Evolutionary conservation across 2,888 invertebrate genomes (phyloP).

Genomic region (Andrena praecox): DNA sequence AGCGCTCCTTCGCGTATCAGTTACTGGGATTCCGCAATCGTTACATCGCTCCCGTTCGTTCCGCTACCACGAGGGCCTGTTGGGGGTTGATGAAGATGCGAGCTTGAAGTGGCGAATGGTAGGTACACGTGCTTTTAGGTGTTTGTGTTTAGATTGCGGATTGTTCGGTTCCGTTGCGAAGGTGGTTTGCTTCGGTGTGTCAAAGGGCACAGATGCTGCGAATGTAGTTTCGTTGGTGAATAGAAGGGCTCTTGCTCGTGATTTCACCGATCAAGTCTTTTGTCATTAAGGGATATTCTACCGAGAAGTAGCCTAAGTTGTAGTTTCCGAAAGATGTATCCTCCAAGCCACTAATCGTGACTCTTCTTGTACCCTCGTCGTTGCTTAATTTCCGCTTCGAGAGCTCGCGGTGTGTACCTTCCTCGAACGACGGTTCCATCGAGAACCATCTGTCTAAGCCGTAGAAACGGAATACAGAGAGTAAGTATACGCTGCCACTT

Average conservation of each 20-base stretch:
- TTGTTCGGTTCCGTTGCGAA: not conserved
- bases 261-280: too few relatives aligned
- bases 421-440: slow-evolving; percentile 25
- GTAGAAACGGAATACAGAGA: slow-evolving; percentile 41
- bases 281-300: not conserved
- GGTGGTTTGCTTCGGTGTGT: too few relatives aligned
- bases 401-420: not conserved
- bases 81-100: not conserved
- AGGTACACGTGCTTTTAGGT: not conserved
- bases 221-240: too few relatives aligned
- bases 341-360: not conserved
- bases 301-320: not conserved
- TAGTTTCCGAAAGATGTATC: not conserved
- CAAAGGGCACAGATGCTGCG: too few relatives aligned
- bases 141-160: not conserved
- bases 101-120: not conserved
- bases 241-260: too few relatives aligned
- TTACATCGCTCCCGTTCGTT: not conserved
- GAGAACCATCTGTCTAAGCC: slow-evolving; percentile 39
- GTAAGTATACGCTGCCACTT: slow-evolving; percentile 49
- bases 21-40: slow-evolving; percentile 35
- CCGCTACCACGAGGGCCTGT: not conserved
- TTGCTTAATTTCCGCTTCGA: slow-evolving; percentile 15
- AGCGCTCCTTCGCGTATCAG: slow-evolving; percentile 16
- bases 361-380: not conserved